Conservation (phyloP, 2,797 vertebrate genomes). For the Nasua narica region DNA sequence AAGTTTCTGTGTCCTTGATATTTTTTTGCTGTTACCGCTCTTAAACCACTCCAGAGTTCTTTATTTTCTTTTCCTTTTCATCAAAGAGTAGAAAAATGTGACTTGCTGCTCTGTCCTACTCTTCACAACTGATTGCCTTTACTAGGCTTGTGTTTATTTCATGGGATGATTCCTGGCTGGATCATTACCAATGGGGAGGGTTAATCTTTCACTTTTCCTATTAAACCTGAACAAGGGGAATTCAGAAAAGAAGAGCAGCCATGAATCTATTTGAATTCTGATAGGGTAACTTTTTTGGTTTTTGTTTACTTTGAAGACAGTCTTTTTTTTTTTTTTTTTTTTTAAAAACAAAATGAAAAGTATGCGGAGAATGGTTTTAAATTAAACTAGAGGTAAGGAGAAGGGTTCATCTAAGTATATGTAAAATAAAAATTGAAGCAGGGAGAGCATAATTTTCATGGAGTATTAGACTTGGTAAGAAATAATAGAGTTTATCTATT, state of each 20-base stretch:
- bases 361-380: slow-evolving; percentile 30
- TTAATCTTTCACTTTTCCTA: slow-evolving; percentile 7
- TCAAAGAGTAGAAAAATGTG: slow-evolving; percentile 56
- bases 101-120: background rate
- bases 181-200: background rate
- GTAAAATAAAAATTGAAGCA: slow-evolving; percentile 45
- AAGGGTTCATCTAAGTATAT: background rate
- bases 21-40: slow-evolving; percentile 25
- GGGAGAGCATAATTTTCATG: slow-evolving; percentile 58
- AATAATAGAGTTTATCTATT: slow-evolving; percentile 62
- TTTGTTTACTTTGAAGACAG: slow-evolving; percentile 30
- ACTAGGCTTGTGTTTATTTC: slow-evolving; percentile 25
- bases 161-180: background rate
- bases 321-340: background rate
- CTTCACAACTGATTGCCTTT: slow-evolving; percentile 20
- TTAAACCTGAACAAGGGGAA: slow-evolving; percentile 2
- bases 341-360: background rate
- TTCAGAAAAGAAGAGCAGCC: background rate
- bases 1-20: slow-evolving; percentile 45
- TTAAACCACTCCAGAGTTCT: slow-evolving; percentile 20
- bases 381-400: slow-evolving; percentile 19
- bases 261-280: slow-evolving; percentile 36
- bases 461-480: slow-evolving; percentile 67
- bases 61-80: slow-evolving; percentile 62
- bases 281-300: slow-evolving; percentile 19